A percentile compares a stretch with the other conserved stretches of the same genome.
Evolutionary conservation across 2,888 invertebrate species (phyloP).

Genomic region (Drosophila vallismaia): DNA sequence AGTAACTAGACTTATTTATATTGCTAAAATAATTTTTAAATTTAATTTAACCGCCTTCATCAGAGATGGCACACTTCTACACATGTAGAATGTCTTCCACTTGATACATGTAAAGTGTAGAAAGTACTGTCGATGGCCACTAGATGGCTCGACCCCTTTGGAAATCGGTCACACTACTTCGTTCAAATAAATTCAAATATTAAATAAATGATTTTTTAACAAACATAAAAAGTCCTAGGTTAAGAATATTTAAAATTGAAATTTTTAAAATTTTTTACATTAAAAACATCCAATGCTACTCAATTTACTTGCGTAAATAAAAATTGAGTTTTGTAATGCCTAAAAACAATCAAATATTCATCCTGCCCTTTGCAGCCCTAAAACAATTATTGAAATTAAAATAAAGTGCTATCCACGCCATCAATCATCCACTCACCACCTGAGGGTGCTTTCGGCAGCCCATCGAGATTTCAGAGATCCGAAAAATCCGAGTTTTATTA

Average conservation of each 20-base stretch:
- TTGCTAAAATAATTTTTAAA: neutral
- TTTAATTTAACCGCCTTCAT: neutral
- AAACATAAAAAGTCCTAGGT: neutral
- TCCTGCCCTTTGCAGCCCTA: neutral
- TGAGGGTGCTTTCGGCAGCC: constrained; percentile 5
- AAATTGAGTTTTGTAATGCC: neutral
- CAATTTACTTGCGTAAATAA: too few relatives aligned
- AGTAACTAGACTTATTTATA: neutral
- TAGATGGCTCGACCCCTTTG: neutral
- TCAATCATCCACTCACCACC: constrained; percentile 7
- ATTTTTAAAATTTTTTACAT: too few relatives aligned
- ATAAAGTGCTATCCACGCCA: constrained; percentile 8
- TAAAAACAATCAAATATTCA: neutral
- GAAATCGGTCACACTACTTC: neutral
- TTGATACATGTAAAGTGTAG: neutral
- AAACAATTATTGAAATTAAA: constrained; percentile 36
- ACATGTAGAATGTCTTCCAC: neutral
- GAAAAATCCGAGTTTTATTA: constrained; percentile 68
- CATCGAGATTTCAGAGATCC: constrained; percentile 6
- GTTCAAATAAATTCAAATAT: neutral
- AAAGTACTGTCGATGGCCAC: neutral
- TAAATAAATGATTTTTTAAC: neutral
- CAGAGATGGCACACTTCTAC: neutral
- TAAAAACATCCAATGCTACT: neutral
- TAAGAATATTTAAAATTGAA: neutral